Percentiles rank a stretch among this genome's conserved stretches.
Conservation (phyloP, 2,888 invertebrate species). For the Apamea monoglypha region DNA sequence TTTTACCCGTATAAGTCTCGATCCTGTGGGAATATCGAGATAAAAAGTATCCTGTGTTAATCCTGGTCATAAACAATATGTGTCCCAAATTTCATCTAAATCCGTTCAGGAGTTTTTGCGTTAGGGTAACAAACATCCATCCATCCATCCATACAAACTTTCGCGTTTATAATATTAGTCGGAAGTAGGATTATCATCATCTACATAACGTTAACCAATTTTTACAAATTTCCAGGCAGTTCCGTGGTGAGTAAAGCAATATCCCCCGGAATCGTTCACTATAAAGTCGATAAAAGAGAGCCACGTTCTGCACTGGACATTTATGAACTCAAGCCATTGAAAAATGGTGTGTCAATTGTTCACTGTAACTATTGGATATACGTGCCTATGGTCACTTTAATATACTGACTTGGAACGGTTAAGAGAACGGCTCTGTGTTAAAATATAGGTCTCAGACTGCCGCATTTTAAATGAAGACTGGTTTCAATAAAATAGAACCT, state of each 20-base stretch:
- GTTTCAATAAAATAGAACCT: constrained; percentile 18
- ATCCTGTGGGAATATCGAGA: too few species aligned
- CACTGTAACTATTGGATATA: constrained; percentile 52
- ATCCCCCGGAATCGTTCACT: constrained; percentile 47
- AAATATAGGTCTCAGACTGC: constrained; percentile 7
- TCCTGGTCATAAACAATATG: too few species aligned
- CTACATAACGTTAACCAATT: constrained; percentile 29
- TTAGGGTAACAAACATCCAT: too few species aligned
- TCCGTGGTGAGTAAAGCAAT: constrained; percentile 27
- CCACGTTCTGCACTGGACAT: constrained; percentile 54
- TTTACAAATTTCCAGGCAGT: constrained; percentile 13
- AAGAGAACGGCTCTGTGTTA: constrained; percentile 18
- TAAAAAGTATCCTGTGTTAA: too few species aligned
- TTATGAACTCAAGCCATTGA: constrained; percentile 60
- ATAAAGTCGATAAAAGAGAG: constrained; percentile 55
- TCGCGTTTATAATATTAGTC: too few species aligned
- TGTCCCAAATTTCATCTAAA: too few species aligned
- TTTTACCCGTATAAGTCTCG: too few species aligned
- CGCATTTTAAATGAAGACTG: constrained; percentile 11
- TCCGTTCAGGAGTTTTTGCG: too few species aligned
- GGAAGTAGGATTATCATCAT: constrained; percentile 13
- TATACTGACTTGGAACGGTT: constrained; percentile 14
- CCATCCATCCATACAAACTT: too few species aligned
- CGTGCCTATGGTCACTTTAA: constrained; percentile 35
- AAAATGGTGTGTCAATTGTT: constrained; percentile 59